Evolutionary conservation across 2,113 vertebrate genomes (phyloP).

Genomic region (Xyliphius kryptos): DNA sequence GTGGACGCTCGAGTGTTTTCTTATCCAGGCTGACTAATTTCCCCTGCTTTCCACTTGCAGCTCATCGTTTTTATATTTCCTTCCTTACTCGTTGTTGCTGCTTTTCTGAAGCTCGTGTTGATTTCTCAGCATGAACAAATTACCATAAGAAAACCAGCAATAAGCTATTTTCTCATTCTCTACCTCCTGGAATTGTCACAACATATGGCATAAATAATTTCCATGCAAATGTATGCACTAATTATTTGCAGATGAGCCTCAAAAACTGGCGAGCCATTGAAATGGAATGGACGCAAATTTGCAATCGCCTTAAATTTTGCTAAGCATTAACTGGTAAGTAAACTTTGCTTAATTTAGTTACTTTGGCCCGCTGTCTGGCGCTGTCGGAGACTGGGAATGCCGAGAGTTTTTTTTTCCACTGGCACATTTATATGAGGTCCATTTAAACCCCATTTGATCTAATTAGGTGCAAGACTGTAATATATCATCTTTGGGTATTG

Average conservation of each 20-base stretch:
- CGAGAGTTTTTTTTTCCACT: conserved; percentile 15
- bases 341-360: conserved; percentile 85
- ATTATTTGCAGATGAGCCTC: conserved; percentile 85
- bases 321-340: conserved; percentile 77
- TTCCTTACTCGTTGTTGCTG: too few relatives aligned
- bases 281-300: conserved; percentile 86
- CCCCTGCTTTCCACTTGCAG: too few relatives aligned
- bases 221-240: conserved; percentile 88
- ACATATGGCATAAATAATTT: conserved; percentile 85
- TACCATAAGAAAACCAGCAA: too few relatives aligned
- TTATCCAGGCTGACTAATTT: too few relatives aligned
- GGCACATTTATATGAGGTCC: conserved; percentile 12
- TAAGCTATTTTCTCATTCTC: conserved; percentile 56
- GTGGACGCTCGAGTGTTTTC: too few relatives aligned
- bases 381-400: conserved; percentile 28
- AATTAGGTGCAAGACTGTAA: conserved; percentile 15
- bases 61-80: too few relatives aligned
- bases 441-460: conserved; percentile 23
- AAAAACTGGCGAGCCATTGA: conserved; percentile 71
- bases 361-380: conserved; percentile 57
- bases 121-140: too few relatives aligned
- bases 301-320: conserved; percentile 78
- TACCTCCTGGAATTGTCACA: conserved; percentile 71
- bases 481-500: conserved; percentile 13
- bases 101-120: too few relatives aligned